phyloP scores from a whole-genome alignment of 1,140 invertebrate genomes.

The Drosophila arawakana region DNA sequence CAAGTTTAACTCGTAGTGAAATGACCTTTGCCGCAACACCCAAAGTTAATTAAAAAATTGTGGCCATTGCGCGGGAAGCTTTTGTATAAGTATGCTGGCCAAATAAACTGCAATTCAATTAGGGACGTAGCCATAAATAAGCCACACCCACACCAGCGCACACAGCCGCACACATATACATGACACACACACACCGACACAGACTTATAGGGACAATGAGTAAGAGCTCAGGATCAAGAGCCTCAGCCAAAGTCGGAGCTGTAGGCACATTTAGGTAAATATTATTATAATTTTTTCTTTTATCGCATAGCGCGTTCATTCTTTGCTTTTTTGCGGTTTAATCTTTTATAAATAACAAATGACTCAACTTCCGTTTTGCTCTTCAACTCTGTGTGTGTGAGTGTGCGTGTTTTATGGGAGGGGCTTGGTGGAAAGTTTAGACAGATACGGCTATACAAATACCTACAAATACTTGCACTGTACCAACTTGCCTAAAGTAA shows the following conservation, averaged over 20 bases:
- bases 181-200: neutral
- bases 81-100: conserved; percentile 73
- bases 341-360: conserved; percentile 82
- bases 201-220: conserved; percentile 11
- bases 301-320: conserved; percentile 44
- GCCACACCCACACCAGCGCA: conserved; percentile 36
- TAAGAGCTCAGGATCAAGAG: conserved; percentile 11
- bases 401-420: conserved; percentile 3
- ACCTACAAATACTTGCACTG: conserved; percentile 43
- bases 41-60: conserved; percentile 82
- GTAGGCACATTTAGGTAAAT: conserved; percentile 76
- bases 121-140: conserved; percentile 75
- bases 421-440: neutral
- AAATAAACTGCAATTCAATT: conserved; percentile 83
- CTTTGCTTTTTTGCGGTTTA: conserved; percentile 69
- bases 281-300: conserved; percentile 76
- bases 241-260: neutral
- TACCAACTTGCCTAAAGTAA: conserved; percentile 75
- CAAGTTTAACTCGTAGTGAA: conserved; percentile 23
- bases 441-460: conserved; percentile 48
- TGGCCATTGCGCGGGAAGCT: conserved; percentile 59
- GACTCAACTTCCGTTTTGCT: conserved; percentile 57
- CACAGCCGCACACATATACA: neutral
- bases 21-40: conserved; percentile 58
- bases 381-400: conserved; percentile 34